Evolutionary conservation across 1,140 invertebrate genomes (phyloP), one percentile per base, ranked within the genome.

Genomic region (Tenebrio molitor): DNA sequence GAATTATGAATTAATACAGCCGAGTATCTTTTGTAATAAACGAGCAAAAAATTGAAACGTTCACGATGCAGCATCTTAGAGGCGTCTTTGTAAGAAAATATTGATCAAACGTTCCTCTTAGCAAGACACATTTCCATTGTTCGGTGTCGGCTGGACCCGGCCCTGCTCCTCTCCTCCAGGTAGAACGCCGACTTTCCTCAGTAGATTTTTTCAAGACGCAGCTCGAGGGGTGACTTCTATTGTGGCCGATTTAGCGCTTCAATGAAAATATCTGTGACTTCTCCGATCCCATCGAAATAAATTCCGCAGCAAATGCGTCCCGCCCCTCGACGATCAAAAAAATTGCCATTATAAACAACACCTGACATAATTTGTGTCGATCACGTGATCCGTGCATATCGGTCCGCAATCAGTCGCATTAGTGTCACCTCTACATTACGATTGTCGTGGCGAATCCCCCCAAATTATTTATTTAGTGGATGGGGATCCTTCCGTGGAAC

Each of bases 321-420:
- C 5, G 12, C 12, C 3, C 29, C n/a, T 4, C 25, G 44, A 58
- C 50, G 23, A 58, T 29, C 12, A 14, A 58, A 58, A 58, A 58
- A 58, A 58, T 14, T 58, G 23, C n/a, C 12, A 29, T 29, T 58
- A 58, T 58, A 25, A 15, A 29, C 50, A 58, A 58, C 50, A 58
- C 50, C 50, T 58, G 50, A 58, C 50, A 58, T 58, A 58, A 58
- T 58, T 58, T 29, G 50, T 58, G 50, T 58, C 50, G 50, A 58
- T 58, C 50, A 58, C 50, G 50, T 58, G 50, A 58, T 58, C 7
- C 50, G 21, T 25, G 21, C 50, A 14, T 58, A 58, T 58, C 50
- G 29, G 15, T 17, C 14, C 23, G 29, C 50, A 25, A 58, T 58
- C 50, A 19, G 15, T n/a, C 29, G 8, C 50, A 29, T 58, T 58